Percentiles rank a stretch among this genome's conserved stretches.
These are phyloP conservation scores for Synergus umbraculus DNA, from an alignment of 2,888 invertebrate species.

Conservation along the genomic window DNA sequence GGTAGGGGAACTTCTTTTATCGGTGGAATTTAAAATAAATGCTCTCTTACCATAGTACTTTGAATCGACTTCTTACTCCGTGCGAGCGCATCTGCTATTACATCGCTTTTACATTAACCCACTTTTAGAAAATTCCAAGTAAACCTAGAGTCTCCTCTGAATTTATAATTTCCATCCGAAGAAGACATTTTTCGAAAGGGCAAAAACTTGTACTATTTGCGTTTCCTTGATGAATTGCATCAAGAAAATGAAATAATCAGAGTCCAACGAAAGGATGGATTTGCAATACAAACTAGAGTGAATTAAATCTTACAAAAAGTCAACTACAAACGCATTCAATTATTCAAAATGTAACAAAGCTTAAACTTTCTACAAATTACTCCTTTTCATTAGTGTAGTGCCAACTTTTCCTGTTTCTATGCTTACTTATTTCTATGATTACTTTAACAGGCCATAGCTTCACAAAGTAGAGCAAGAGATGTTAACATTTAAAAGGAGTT, in stretches of 20 bases:
- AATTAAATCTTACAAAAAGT: neutral
- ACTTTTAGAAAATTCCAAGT: slow-evolving; percentile 43
- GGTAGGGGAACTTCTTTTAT: slow-evolving; percentile 9
- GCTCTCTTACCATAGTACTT: slow-evolving; percentile 41
- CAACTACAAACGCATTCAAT: too few species aligned
- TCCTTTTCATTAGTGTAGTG: too few species aligned
- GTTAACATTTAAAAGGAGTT: slow-evolving; percentile 16
- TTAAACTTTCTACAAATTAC: neutral
- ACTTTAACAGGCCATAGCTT: neutral
- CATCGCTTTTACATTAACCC: slow-evolving; percentile 50
- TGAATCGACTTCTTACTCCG: slow-evolving; percentile 24
- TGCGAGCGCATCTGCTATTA: slow-evolving; percentile 42
- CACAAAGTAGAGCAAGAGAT: neutral
- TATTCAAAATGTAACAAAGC: neutral
- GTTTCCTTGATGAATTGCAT: neutral
- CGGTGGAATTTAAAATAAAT: slow-evolving; percentile 45
- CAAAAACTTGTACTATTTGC: neutral
- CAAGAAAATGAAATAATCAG: slow-evolving; percentile 20
- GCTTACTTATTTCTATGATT: neutral
- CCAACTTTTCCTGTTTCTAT: neutral
- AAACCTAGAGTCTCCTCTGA: slow-evolving; percentile 35
- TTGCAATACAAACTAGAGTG: neutral
- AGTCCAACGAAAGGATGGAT: neutral
- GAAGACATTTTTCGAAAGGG: slow-evolving; percentile 4
- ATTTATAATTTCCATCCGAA: slow-evolving; percentile 22